phyloP scores from a whole-genome alignment of 2,113 vertebrate genomes.

The Picathartes gymnocephalus region DNA sequence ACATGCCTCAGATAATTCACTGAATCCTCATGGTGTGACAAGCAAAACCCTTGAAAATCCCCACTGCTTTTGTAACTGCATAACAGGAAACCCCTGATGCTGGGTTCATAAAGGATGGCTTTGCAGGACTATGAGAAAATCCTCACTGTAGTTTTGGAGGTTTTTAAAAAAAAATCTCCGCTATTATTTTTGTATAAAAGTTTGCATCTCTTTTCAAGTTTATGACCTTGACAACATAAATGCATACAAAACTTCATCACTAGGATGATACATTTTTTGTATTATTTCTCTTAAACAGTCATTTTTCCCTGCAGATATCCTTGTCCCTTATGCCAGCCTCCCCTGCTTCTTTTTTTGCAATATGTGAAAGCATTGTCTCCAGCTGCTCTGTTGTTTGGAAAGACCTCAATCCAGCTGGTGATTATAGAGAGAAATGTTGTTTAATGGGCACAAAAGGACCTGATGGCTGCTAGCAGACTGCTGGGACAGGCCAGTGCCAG shows the following conservation, averaged over 20 bases:
- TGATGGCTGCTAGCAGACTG: not conserved
- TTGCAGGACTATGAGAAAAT: not conserved
- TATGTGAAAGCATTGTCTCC: not conserved
- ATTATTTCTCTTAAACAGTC: not conserved
- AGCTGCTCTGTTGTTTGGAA: not conserved
- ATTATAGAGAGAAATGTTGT: not conserved
- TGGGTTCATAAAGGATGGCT: not conserved
- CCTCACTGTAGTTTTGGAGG: not conserved
- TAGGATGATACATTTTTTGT: not conserved
- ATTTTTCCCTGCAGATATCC: not conserved
- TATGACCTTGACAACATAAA: not conserved
- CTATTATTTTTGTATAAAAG: not conserved
- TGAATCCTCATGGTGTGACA: not conserved
- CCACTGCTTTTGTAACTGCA: not conserved
- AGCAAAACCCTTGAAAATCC: constrained; percentile 28
- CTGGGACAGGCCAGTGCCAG: not conserved
- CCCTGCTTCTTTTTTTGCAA: not conserved
- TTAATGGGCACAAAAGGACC: not conserved
- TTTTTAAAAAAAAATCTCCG: not conserved
- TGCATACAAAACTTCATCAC: not conserved
- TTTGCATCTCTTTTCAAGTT: not conserved
- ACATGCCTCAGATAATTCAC: not conserved
- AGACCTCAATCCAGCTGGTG: not conserved
- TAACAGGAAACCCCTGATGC: not conserved
- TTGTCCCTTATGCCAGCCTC: not conserved